These are phyloP conservation scores for Poecilus cupreus DNA, from an alignment of 2,888 invertebrate species.

Conservation along the genomic window DNA sequence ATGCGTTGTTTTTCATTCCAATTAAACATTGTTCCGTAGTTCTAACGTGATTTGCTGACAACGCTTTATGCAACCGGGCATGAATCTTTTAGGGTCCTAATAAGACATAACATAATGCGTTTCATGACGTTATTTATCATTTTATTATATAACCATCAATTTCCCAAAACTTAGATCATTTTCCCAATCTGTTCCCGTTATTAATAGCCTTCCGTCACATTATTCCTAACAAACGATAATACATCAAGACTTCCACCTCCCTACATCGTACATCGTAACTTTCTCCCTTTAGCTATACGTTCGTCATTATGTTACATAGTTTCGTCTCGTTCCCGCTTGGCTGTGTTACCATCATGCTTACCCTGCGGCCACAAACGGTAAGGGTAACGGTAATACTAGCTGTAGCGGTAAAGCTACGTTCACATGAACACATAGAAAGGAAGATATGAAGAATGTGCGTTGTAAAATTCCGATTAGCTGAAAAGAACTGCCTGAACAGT, in stretches of 20 bases:
- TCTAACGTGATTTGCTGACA: no score
- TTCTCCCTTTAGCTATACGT: background rate
- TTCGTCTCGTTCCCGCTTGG: background rate
- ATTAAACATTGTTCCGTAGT: no score
- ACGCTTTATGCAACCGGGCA: no score
- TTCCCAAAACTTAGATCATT: background rate
- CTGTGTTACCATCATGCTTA: background rate
- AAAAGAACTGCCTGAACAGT: no score
- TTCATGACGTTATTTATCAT: background rate
- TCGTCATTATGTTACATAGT: background rate
- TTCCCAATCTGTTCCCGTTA: constrained; percentile 1
- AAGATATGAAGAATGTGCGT: no score
- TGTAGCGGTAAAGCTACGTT: background rate
- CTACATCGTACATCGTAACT: background rate
- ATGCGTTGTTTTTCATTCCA: no score
- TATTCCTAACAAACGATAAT: constrained; percentile 7
- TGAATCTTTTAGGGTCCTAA: no score
- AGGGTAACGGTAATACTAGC: background rate
- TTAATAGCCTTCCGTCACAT: background rate
- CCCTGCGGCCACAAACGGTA: background rate
- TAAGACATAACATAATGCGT: background rate
- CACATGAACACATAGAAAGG: no score
- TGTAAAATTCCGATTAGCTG: no score
- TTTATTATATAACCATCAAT: background rate
- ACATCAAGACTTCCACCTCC: background rate